A percentile compares a stretch with the other conserved stretches of the same genome.
These are phyloP conservation scores for Ellobius talpinus DNA, from an alignment of 2,113 vertebrate species.

Conservation along the genomic window DNA sequence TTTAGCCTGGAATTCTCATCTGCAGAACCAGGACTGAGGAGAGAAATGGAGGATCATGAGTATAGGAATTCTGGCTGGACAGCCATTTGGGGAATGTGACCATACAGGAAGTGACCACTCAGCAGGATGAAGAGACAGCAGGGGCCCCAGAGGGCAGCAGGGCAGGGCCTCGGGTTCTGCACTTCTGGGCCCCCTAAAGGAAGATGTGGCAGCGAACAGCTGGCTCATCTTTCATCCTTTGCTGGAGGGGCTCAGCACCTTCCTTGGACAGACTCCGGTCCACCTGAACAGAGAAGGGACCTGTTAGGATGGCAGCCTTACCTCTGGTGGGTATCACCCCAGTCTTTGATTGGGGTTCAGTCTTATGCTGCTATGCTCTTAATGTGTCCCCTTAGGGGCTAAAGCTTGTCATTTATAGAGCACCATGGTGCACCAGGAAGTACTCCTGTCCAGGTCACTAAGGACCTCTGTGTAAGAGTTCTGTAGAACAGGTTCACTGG, in stretches of 20 bases:
- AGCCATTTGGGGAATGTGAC: background rate
- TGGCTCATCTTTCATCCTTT: background rate
- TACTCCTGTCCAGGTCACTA: fast-evolving
- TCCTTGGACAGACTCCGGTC: background rate
- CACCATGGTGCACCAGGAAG: fast-evolving
- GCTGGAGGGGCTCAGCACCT: background rate
- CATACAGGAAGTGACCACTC: background rate
- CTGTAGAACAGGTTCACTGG: background rate
- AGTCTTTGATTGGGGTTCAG: background rate
- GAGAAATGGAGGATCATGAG: fast-evolving
- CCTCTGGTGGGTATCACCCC: background rate
- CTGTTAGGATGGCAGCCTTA: too few species aligned
- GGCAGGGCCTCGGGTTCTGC: too few species aligned
- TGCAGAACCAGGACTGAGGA: background rate
- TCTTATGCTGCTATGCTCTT: fast-evolving
- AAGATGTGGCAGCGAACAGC: background rate
- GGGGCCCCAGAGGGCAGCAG: background rate
- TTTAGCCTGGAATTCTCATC: background rate
- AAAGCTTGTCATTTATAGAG: background rate
- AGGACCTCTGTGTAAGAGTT: background rate
- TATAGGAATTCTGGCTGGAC: background rate
- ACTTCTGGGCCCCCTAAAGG: background rate
- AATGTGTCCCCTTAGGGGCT: fast-evolving
- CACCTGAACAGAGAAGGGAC: background rate
- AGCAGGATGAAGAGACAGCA: background rate